Percentiles rank a stretch among this genome's conserved stretches.
phyloP scores from a whole-genome alignment of 2,797 vertebrate genomes.

The Lepilemur septentrionalis region DNA sequence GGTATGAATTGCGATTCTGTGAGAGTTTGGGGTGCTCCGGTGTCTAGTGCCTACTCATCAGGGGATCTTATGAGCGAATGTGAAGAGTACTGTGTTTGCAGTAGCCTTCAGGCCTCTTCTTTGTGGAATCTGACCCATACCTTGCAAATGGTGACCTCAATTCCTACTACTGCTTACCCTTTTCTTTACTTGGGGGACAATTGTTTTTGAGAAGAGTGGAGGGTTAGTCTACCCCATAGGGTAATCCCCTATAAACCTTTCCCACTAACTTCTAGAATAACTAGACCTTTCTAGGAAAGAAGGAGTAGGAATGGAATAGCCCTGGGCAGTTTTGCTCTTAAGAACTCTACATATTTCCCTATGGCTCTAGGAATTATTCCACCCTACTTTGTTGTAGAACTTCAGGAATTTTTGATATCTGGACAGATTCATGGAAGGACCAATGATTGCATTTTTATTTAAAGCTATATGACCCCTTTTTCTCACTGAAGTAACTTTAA shows the following conservation, averaged over 20 bases:
- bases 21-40: neutral
- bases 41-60: neutral
- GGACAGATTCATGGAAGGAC: neutral
- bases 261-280: neutral
- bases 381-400: neutral
- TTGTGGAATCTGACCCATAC: neutral
- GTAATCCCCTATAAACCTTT: neutral
- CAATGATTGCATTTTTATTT: neutral
- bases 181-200: neutral
- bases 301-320: neutral
- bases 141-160: neutral
- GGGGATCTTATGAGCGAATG: neutral
- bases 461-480: neutral
- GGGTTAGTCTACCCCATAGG: neutral
- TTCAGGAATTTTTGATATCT: neutral
- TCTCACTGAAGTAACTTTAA: neutral
- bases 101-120: neutral
- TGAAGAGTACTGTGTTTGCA: neutral
- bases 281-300: neutral
- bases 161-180: neutral
- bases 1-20: neutral
- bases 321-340: neutral
- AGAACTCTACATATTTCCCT: neutral
- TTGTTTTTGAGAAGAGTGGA: neutral
- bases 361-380: neutral